Conservation (phyloP, 2,888 invertebrate species). For the Eucera pruinosa region DNA sequence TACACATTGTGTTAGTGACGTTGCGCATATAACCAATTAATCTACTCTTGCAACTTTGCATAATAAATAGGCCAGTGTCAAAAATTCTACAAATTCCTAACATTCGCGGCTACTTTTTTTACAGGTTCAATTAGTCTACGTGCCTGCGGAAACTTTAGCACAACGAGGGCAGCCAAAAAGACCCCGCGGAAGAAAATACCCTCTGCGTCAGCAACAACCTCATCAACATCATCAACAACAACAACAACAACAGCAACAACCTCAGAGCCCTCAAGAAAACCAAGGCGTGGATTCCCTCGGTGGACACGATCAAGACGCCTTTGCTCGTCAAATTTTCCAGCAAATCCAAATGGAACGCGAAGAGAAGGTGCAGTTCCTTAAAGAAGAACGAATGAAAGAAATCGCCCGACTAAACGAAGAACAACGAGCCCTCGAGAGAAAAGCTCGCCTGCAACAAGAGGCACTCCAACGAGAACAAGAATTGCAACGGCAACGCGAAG, state of each 20-base stretch:
- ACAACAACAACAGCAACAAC: too few species aligned
- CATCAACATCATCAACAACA: conserved; percentile 57
- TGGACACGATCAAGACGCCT: conserved; percentile 72
- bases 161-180: conserved; percentile 83
- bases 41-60: too few species aligned
- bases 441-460: conserved; percentile 75
- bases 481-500: conserved; percentile 75
- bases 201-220: conserved; percentile 62
- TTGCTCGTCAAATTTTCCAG: conserved; percentile 77
- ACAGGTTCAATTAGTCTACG: conserved; percentile 91
- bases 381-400: conserved; percentile 79
- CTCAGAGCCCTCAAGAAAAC: conserved; percentile 45
- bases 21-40: too few species aligned
- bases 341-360: conserved; percentile 79
- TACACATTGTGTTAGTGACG: too few species aligned
- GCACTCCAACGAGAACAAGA: conserved; percentile 75
- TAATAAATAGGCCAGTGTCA: too few species aligned
- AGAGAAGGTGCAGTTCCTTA: conserved; percentile 75
- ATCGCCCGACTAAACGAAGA: conserved; percentile 77
- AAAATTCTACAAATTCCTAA: too few species aligned
- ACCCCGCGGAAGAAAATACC: conserved; percentile 72
- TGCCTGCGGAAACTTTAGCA: conserved; percentile 91
- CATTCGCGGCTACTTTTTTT: too few species aligned
- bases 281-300: conserved; percentile 30
- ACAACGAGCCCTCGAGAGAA: conserved; percentile 77